Evolutionary conservation across 2,113 vertebrate genomes (phyloP).

Genomic region (Rhabdornis inornatus): DNA sequence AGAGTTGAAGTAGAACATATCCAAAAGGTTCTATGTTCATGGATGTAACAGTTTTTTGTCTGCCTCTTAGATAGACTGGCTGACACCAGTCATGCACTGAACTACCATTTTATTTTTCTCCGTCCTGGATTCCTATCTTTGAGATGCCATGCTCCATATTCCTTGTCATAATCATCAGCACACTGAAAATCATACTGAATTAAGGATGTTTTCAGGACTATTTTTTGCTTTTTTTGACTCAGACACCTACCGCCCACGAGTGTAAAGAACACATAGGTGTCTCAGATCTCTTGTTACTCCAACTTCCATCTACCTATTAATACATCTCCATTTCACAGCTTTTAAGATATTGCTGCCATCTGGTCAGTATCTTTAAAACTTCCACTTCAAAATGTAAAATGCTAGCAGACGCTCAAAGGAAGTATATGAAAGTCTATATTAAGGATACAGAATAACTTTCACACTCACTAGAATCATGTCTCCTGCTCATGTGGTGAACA

Average conservation of each 20-base stretch:
- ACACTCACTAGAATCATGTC: neutral
- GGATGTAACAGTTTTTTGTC: neutral
- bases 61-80: neutral
- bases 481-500: slow-evolving; percentile 45
- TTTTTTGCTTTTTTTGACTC: neutral
- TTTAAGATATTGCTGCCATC: neutral
- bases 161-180: neutral
- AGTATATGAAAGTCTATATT: slow-evolving; percentile 8
- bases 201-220: neutral
- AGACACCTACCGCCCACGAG: neutral
- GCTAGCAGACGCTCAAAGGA: slow-evolving; percentile 33
- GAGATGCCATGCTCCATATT: neutral
- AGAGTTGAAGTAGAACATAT: neutral
- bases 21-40: neutral
- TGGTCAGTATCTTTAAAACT: neutral
- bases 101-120: neutral
- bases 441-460: neutral
- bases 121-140: neutral
- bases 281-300: neutral
- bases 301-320: neutral
- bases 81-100: neutral
- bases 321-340: neutral
- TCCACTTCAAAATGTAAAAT: slow-evolving; percentile 13
- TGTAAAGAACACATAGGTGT: neutral
- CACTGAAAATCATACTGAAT: neutral